phyloP scores from a whole-genome alignment of 2,113 vertebrate genomes.

The Guaruba guarouba region DNA sequence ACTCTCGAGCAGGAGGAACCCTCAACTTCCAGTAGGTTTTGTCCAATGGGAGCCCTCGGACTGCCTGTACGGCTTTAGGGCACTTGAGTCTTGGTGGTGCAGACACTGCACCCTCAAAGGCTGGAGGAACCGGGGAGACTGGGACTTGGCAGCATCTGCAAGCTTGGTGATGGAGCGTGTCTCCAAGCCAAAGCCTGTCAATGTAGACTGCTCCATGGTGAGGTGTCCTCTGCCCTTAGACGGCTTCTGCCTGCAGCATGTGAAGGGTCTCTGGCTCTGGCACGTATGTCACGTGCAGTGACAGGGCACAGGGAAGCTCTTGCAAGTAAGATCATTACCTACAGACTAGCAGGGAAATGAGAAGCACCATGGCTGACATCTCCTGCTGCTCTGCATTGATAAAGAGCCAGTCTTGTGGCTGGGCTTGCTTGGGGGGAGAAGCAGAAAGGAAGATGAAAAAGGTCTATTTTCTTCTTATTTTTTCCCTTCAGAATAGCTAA shows the following conservation, averaged over 20 bases:
- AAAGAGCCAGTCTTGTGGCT: neutral
- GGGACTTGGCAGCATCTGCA: neutral
- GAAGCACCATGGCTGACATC: neutral
- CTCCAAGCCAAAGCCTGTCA: neutral
- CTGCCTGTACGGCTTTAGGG: neutral
- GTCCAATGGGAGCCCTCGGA: fast-evolving
- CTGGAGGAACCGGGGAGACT: neutral
- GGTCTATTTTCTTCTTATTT: neutral
- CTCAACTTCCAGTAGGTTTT: neutral
- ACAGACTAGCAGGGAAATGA: neutral
- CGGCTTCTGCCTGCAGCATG: neutral
- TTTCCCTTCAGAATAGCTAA: neutral
- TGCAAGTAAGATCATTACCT: neutral
- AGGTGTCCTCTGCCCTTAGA: neutral
- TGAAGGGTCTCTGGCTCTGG: neutral
- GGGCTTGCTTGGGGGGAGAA: neutral
- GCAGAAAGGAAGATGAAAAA: neutral
- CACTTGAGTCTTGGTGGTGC: neutral
- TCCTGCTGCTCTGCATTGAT: neutral
- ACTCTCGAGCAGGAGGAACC: neutral
- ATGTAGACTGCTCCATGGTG: neutral
- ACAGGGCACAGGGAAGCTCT: neutral
- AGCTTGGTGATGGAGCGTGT: fast-evolving
- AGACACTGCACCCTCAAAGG: neutral
- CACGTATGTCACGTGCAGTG: fast-evolving